Base-by-base conservation (phyloP, 2,797 vertebrate genomes). In the Intellagama lesueurii region DNA sequence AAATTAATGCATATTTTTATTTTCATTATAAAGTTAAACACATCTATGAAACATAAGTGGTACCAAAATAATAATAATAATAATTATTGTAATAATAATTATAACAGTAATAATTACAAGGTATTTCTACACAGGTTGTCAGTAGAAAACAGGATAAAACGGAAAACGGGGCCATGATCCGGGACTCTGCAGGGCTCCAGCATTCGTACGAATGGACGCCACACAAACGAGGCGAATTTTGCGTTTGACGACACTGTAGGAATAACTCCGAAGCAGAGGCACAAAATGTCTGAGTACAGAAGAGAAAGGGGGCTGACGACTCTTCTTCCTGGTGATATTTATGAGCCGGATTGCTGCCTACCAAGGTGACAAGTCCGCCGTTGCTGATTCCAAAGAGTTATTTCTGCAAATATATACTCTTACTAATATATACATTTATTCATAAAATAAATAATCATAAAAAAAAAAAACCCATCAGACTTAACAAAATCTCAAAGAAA, bases 371-470 rank as follows among this genome's bases (percentile, higher is more conserved):
- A 30, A 16, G 28, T 16, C 95, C 97, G 97, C 97, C 98, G 97
- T 96, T 96, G 97, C 97, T 97, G 92, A 96, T 96, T 96, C 60
- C 86, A 90, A 97, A 95, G 96, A 96, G 96, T 96, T 97, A 97
- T 93, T 96, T 97, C 95, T 90, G 97, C 96, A 98, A 98, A 98
- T 98, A 98, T 98, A 98, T 98, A 98, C 96, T 97, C 97, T 98
- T 97, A 95, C 98, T 98, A 98, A 98, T 98, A 98, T 98, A 96
- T 98, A 99, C 98, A 98, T 96, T 96, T 97, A 93, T 96, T 96
- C 95, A 96, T 97, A 95, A 98, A 98, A 99, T 99, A 99, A 99
- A 99, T 99, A 98, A 98, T 98, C 97, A 98, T 98, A 97, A 97
- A 98, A 98, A 97, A 96, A 97, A 97, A 98, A 98, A 97, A 96